Conservation (phyloP, 1,140 invertebrate species). For the Paracyclopina nana region DNA sequence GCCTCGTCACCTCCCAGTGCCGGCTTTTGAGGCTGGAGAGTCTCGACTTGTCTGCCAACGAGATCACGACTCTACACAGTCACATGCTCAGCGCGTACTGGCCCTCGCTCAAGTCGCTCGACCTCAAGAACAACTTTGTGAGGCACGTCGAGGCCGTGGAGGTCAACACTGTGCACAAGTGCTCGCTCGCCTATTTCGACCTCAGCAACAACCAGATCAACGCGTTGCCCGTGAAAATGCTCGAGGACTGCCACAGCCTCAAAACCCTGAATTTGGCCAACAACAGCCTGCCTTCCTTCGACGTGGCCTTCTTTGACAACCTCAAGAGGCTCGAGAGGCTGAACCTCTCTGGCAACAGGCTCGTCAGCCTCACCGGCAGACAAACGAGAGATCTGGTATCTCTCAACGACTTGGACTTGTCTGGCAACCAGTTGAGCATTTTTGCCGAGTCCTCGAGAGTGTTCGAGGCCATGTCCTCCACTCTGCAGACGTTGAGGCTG, state of each 20-base stretch:
- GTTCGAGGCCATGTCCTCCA: no score
- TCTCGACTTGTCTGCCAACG: constrained; percentile 63
- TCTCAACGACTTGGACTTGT: constrained; percentile 4
- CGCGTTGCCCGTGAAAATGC: constrained; percentile 54
- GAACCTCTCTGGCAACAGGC: constrained; percentile 21
- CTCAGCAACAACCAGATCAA: constrained; percentile 60
- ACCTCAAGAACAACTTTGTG: constrained; percentile 65
- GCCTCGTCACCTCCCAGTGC: constrained; percentile 47
- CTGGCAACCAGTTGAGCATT: neutral
- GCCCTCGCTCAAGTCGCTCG: constrained; percentile 59
- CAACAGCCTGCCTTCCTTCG: constrained; percentile 37
- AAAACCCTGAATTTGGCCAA: constrained; percentile 68
- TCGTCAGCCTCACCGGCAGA: no score
- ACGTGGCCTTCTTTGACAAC: constrained; percentile 12
- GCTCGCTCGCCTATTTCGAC: constrained; percentile 51
- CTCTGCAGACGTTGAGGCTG: constrained; percentile 2
- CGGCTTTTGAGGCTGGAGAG: constrained; percentile 49
- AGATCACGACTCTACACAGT: constrained; percentile 61
- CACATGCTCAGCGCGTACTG: no score
- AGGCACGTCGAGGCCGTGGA: constrained; percentile 60
- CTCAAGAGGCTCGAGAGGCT: constrained; percentile 15
- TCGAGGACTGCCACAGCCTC: constrained; percentile 64
- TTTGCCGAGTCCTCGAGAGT: no score
- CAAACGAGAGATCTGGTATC: no score
- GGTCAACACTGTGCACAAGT: constrained; percentile 42